Percentiles rank a stretch among this genome's conserved stretches.
phyloP scores from a whole-genome alignment of 30 jellyfish, hydroid and myxozoan species.

The Phacellophora camtschatica region DNA sequence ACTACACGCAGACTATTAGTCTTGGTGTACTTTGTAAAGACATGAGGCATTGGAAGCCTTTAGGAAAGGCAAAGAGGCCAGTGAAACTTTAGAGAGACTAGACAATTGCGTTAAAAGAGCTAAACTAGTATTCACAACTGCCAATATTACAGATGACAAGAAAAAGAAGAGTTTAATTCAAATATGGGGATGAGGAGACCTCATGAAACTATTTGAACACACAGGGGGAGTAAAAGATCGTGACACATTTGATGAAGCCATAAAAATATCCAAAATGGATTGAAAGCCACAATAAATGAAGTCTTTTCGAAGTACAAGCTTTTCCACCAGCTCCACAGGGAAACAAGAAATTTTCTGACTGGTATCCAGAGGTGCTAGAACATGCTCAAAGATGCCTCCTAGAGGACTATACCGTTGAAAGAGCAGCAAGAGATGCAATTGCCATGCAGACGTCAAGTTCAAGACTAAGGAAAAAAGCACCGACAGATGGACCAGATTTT shows the following conservation, averaged over 20 bases:
- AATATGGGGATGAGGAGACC: constrained; percentile 34
- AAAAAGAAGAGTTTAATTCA: constrained; percentile 15
- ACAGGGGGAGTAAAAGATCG: constrained; percentile 1
- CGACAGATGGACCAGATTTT: background rate
- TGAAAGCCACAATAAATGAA: constrained; percentile 10
- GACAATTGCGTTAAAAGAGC: no score
- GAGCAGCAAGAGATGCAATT: no score
- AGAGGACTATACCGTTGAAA: no score
- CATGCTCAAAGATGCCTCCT: background rate
- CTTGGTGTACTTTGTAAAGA: no score
- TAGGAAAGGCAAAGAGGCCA: background rate
- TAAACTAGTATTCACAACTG: constrained; percentile 4
- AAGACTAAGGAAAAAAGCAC: no score
- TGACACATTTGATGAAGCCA: constrained; percentile 15
- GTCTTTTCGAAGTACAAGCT: constrained; percentile 29
- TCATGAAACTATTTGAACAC: constrained; percentile 25
- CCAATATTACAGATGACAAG: constrained; percentile 12
- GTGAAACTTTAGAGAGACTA: no score
- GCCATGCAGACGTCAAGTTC: no score
- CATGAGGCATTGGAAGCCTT: constrained; percentile 19
- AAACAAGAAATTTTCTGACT: background rate
- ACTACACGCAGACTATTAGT: no score
- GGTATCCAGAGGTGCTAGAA: constrained; percentile 1
- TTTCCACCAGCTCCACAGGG: constrained; percentile 51
- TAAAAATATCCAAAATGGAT: background rate